A percentile compares a stretch with the other conserved stretches of the same genome.
Conservation (phyloP, 2,113 vertebrate species). For the Xerus inauris region DNA sequence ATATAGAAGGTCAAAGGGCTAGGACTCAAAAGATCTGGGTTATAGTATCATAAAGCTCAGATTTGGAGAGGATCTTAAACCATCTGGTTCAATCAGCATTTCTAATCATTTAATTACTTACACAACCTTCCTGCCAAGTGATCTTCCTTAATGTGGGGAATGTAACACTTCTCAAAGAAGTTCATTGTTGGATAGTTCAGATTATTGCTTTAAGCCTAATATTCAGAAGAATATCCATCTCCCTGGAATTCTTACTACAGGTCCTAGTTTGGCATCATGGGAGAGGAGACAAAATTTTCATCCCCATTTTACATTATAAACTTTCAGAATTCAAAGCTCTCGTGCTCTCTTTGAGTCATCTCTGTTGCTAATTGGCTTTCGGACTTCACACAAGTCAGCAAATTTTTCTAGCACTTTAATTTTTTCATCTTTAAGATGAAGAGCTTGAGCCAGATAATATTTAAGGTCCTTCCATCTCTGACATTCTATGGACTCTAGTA, state of each 20-base stretch:
- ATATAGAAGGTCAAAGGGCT: not conserved
- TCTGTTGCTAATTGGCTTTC: not conserved
- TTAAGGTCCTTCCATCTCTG: slow-evolving; percentile 42
- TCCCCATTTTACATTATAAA: not conserved
- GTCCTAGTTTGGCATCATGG: not conserved
- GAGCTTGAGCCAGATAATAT: not conserved
- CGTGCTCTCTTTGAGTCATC: not conserved
- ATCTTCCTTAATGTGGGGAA: not conserved
- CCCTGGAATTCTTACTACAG: not conserved
- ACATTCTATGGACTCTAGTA: slow-evolving; percentile 5
- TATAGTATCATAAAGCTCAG: slow-evolving; percentile 48
- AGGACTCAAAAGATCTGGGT: not conserved
- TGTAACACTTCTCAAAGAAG: not conserved
- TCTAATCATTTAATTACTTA: slow-evolving; percentile 17
- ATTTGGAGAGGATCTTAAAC: slow-evolving; percentile 57
- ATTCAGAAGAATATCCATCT: not conserved
- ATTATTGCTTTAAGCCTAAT: not conserved
- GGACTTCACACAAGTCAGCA: not conserved
- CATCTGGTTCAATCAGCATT: not conserved
- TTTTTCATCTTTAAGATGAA: not conserved
- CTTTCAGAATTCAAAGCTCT: not conserved
- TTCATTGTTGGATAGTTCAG: not conserved
- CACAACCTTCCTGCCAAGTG: not conserved
- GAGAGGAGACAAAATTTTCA: not conserved
- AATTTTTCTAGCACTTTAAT: not conserved